Evolutionary conservation across 1,140 invertebrate species (phyloP), one percentile per base, ranked within the genome.

Genomic region (Zaprionus kolodkinae): DNA sequence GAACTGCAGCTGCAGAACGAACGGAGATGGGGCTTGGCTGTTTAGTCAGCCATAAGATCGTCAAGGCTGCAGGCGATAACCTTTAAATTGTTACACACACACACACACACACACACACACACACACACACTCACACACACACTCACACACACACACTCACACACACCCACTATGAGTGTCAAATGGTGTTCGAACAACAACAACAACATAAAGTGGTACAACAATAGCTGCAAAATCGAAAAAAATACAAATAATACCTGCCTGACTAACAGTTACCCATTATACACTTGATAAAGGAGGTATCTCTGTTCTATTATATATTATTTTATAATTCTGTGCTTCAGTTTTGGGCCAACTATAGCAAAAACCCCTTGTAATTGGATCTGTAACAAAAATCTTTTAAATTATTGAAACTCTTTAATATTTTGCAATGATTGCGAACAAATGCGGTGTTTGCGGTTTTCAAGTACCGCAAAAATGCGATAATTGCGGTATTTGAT

Each of bases 1-100:
- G 45, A 11, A 25, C 17, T 63, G 17, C 35, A 38, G 38, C 38
- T 40, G 56, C 27, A 30, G 36, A 25, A 40, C 13, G 36, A 25
- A 40, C 13, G 36, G 35, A 10, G 57, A n/a, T 55, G 30, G 21
- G 40, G 35, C 35, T 75, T 71, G 70, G 68, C 71, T 88, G 83
- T 71, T 76, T 78, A 84, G 84, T 87, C 84, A 79, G 78, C 67
- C 84, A 68, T 89, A 77, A 84, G 85, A 89, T 89, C 84, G 72
- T 72, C 84, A 81, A 89, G 84, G 85, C 83, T 86, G 72, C 76
- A 59, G 69, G 69, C 72, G 84, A 89, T 89, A 84, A 78, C 84
- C 84, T 81, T 81, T 87, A 81, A 87, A 87, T 87, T 87, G 84
- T 74, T 78, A 61, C 56, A 76, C 76, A 70, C 64, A 62, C 69